Base-by-base conservation (phyloP, 2,113 vertebrate species). In the Aphyosemion australe region DNA sequence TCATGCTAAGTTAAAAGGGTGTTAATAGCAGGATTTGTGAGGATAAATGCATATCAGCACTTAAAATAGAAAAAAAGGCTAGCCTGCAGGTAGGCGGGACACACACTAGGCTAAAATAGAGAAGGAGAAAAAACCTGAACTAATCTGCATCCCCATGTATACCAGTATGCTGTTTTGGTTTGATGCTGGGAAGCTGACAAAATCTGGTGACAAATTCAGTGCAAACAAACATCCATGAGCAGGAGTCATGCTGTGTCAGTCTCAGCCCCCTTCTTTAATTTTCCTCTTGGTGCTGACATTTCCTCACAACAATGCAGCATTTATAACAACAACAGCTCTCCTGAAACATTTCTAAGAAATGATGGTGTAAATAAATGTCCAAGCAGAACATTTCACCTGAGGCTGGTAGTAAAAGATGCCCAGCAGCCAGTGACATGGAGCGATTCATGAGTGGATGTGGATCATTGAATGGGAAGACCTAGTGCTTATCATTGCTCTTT, bases 11-110 rank as follows among this genome's bases (percentile, higher is more conserved):
- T 78, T 81, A 58, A 75, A 61, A 48, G 61, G 80, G 62, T 75
- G 64, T 83, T 88, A 84, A 84, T 64, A 79, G 70, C 72, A 77
- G 72, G 18, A 76, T 37, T 66, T 62, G 67, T 65, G 57, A 84
- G 79, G 83, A 85, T 85, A 87, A 85, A 82, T 16, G 66, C 72
- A 45, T 72, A 82, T 84, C 74, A 69, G 68, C 34, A 39, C 41
- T 56, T 64, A n/a, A 66, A 84, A 80, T 58, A 50, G 72, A 77
- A 65, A 82, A 26, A 26, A 26, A 26, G 26, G 80, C 39, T 47
- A 19, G 56, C 72, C 74, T 51, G 61, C 12, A 60, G 76, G 65
- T 80, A 69, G 26, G 55, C 34, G n/a, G 20, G 21, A 37, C 10
- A 14, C 54, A 13, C 21, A 52, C 15, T 31, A 32, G 21, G 18